Conservation (phyloP, 1,140 invertebrate species). For the Lerema accius region DNA sequence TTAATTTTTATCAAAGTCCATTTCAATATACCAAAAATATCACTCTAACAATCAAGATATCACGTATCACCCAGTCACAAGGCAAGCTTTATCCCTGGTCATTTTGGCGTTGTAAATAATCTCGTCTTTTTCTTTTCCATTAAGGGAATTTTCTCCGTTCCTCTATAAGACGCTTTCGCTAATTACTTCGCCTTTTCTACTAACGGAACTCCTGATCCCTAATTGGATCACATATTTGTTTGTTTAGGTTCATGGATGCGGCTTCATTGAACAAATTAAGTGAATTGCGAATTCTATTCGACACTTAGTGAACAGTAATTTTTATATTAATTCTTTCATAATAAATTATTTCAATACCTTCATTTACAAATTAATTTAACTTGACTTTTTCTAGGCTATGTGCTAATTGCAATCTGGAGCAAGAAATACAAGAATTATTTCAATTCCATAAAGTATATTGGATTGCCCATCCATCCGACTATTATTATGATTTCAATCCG, state of each 20-base stretch:
- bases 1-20: no score
- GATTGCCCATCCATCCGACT: no score
- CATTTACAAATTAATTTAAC: no score
- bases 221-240: constrained; percentile 1
- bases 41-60: background rate
- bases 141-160: background rate
- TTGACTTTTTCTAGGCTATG: no score
- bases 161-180: constrained; percentile 5
- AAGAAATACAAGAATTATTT: no score
- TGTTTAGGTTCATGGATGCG: background rate
- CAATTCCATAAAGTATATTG: no score
- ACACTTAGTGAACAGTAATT: no score
- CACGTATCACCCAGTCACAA: background rate
- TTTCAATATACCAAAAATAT: no score
- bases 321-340: no score
- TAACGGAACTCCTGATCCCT: background rate
- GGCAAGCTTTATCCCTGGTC: background rate
- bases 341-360: no score
- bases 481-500: no score
- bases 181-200: constrained; percentile 1
- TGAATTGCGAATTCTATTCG: background rate
- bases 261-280: background rate
- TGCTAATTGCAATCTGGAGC: no score
- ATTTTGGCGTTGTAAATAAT: background rate
- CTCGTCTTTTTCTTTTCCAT: constrained; percentile 2